Conservation (phyloP, 2,888 invertebrate genomes). For the Neoscelio sp. region DNA sequence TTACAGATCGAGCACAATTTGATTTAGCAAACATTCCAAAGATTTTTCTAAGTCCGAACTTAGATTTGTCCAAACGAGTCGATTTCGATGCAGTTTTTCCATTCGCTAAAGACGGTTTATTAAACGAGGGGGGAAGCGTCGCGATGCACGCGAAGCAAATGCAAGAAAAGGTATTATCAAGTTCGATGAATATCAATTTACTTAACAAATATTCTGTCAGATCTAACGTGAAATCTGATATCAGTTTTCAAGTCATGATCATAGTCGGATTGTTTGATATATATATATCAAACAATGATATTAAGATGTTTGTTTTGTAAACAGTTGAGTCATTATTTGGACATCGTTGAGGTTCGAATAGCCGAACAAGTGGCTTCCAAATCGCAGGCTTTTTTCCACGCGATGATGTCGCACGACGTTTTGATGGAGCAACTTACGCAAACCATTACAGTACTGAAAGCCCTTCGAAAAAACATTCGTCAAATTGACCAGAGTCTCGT, state of each 20-base stretch:
- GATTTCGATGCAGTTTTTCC: conserved; percentile 95
- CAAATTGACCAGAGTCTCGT: conserved; percentile 92
- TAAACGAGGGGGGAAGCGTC: conserved; percentile 83
- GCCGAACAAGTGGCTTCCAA: conserved; percentile 96
- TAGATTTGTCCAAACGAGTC: conserved; percentile 91
- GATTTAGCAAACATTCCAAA: conserved; percentile 90
- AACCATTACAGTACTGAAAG: conserved; percentile 90
- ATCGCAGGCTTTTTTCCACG: conserved; percentile 98
- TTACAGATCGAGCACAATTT: conserved; percentile 82
- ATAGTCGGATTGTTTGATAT: too few relatives aligned
- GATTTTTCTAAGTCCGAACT: conserved; percentile 92
- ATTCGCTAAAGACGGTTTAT: conserved; percentile 84
- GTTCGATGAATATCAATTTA: too few relatives aligned
- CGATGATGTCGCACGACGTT: conserved; percentile 98
- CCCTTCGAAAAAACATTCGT: conserved; percentile 90
- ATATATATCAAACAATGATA: neutral
- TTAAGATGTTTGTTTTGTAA: conserved; percentile 7
- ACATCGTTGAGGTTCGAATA: conserved; percentile 97
- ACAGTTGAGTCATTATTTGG: conserved; percentile 95
- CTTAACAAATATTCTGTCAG: neutral
- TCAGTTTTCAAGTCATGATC: too few relatives aligned
- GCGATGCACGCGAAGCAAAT: conserved; percentile 85
- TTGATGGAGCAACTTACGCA: conserved; percentile 97
- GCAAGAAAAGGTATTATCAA: conserved; percentile 89
- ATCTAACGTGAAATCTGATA: neutral